A percentile compares a stretch with the other conserved stretches of the same genome.
phyloP scores from a whole-genome alignment of 2,888 invertebrate species.

The Serrognathus titanus region DNA sequence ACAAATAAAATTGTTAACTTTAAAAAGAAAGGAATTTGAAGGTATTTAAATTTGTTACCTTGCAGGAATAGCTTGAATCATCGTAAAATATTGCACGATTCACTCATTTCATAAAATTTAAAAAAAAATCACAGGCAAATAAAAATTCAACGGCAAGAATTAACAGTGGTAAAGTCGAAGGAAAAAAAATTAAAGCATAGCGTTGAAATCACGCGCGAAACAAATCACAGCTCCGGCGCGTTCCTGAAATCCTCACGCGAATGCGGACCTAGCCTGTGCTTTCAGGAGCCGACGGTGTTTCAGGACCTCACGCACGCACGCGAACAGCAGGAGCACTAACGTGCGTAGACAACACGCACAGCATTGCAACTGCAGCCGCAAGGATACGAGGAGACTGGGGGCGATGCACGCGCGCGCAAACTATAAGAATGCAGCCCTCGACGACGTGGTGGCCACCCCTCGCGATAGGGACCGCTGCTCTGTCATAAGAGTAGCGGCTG shows the following conservation, averaged over 20 bases:
- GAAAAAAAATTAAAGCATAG: not conserved
- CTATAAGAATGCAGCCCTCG: constrained; percentile 34
- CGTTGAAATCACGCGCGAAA: constrained; percentile 5
- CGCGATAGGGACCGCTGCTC: constrained; percentile 22
- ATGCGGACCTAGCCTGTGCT: not conserved
- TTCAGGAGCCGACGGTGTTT: too few relatives aligned
- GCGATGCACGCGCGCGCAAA: constrained; percentile 49
- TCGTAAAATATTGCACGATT: not conserved
- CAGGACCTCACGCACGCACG: not conserved
- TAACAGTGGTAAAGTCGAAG: not conserved
- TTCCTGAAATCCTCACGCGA: constrained; percentile 10
- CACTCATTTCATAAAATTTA: not conserved
- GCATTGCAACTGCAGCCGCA: constrained; percentile 43
- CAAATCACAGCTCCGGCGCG: constrained; percentile 4
- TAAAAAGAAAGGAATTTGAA: too few relatives aligned
- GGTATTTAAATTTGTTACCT: constrained; percentile 4
- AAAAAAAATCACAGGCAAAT: not conserved
- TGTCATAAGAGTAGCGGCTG: constrained; percentile 1
- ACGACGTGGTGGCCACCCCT: constrained; percentile 25
- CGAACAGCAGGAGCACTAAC: constrained; percentile 15
- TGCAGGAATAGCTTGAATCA: constrained; percentile 13
- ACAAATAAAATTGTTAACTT: too few relatives aligned
- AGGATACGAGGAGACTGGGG: constrained; percentile 25
- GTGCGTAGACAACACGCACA: constrained; percentile 38
- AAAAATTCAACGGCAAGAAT: not conserved